Conservation (phyloP, 2,113 vertebrate genomes). For the Tympanuchus pallidicinctus region DNA sequence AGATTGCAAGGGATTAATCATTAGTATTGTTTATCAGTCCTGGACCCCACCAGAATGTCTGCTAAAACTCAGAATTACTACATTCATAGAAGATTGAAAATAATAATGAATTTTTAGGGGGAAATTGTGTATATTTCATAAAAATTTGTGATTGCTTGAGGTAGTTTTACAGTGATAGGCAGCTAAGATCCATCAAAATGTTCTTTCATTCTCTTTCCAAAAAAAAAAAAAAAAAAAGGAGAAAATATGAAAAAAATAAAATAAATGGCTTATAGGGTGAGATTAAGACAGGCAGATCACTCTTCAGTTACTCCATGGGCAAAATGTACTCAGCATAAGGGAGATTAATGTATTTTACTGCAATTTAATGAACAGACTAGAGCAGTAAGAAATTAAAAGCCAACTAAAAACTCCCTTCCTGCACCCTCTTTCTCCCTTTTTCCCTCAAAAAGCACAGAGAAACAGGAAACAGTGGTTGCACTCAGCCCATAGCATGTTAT, state of each 20-base stretch:
- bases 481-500: not conserved
- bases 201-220: not conserved
- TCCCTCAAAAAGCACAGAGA: not conserved
- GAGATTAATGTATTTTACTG: not conserved
- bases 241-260: not conserved
- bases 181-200: not conserved
- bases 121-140: not conserved
- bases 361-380: not conserved
- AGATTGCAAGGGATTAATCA: not conserved
- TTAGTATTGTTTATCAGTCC: not conserved
- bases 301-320: not conserved
- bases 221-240: no score
- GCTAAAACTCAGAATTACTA: fast-evolving
- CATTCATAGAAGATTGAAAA: not conserved
- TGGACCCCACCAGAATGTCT: not conserved
- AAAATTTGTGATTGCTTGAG: not conserved
- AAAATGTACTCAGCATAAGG: not conserved
- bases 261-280: not conserved
- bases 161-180: not conserved
- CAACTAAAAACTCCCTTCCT: not conserved
- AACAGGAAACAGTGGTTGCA: not conserved
- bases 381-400: not conserved
- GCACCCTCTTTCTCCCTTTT: not conserved
- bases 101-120: not conserved
- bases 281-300: not conserved